These are phyloP conservation scores for Buceros bicornis DNA, from an alignment of 2,797 vertebrate genomes.

Conservation along the genomic window DNA sequence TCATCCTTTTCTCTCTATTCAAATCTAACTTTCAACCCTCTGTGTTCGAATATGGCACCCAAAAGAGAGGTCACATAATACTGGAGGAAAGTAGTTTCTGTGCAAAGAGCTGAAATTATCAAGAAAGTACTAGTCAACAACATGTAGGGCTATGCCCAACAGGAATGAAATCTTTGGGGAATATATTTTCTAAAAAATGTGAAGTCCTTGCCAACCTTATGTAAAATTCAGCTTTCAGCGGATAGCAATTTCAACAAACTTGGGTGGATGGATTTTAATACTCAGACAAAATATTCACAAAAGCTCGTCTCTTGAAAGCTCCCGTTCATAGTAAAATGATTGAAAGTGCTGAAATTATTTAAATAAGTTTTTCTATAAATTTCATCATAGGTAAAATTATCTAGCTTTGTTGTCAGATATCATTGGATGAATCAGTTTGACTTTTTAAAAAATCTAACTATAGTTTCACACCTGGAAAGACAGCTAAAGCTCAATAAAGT, in stretches of 20 bases:
- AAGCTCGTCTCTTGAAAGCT: background rate
- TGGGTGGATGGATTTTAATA: background rate
- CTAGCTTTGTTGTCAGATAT: background rate
- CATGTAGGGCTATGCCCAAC: background rate
- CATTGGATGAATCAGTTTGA: background rate
- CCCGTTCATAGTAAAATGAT: background rate
- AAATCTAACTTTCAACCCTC: background rate
- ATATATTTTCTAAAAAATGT: background rate
- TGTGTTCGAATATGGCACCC: background rate
- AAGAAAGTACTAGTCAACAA: background rate
- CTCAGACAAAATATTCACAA: background rate
- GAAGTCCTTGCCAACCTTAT: background rate
- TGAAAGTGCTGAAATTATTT: background rate
- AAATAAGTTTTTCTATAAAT: background rate
- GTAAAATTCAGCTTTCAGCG: background rate
- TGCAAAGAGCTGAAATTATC: background rate
- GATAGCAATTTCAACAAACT: background rate
- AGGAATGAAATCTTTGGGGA: background rate
- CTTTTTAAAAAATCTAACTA: background rate
- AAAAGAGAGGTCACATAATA: background rate
- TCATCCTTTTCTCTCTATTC: background rate
- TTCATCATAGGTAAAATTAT: background rate
- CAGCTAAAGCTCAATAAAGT: background rate
- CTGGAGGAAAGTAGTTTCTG: background rate
- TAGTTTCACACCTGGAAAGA: background rate